A percentile compares a stretch with the other conserved stretches of the same genome.
These are phyloP conservation scores for Pammene aurita DNA, from an alignment of 2,888 invertebrate genomes.

Conservation along the genomic window DNA sequence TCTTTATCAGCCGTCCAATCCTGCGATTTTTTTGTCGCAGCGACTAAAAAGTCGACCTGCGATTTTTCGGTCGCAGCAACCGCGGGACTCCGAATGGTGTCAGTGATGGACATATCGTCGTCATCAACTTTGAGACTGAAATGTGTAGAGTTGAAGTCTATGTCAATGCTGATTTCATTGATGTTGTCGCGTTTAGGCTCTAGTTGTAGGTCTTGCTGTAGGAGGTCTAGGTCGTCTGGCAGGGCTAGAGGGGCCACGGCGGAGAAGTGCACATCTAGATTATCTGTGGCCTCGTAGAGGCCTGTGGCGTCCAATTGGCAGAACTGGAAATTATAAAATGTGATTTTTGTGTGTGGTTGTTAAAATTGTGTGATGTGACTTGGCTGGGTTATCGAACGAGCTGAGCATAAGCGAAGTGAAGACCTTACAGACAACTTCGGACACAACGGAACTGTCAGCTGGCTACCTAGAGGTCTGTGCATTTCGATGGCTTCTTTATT, in stretches of 20 bases:
- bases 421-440: too few relatives aligned
- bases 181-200: conserved; percentile 47
- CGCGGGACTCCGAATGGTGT: conserved; percentile 64
- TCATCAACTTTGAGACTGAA: conserved; percentile 51
- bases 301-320: conserved; percentile 64
- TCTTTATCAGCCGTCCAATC: conserved; percentile 72
- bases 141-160: conserved; percentile 69
- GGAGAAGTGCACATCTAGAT: conserved; percentile 25
- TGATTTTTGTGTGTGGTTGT: background rate
- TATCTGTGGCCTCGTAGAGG: conserved; percentile 57
- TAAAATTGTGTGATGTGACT: too few relatives aligned
- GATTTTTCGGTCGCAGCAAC: conserved; percentile 45
- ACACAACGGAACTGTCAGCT: too few relatives aligned
- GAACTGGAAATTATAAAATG: conserved; percentile 45
- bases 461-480: too few relatives aligned
- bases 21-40: background rate
- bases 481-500: too few relatives aligned
- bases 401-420: too few relatives aligned
- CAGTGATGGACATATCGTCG: conserved; percentile 75
- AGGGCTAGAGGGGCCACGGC: background rate
- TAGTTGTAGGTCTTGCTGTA: conserved; percentile 61
- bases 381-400: background rate
- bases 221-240: conserved; percentile 69
- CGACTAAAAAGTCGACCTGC: conserved; percentile 48
- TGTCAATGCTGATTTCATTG: conserved; percentile 63